Conservation (phyloP, 2,888 invertebrate species). For the Drosophila eohydei region DNA sequence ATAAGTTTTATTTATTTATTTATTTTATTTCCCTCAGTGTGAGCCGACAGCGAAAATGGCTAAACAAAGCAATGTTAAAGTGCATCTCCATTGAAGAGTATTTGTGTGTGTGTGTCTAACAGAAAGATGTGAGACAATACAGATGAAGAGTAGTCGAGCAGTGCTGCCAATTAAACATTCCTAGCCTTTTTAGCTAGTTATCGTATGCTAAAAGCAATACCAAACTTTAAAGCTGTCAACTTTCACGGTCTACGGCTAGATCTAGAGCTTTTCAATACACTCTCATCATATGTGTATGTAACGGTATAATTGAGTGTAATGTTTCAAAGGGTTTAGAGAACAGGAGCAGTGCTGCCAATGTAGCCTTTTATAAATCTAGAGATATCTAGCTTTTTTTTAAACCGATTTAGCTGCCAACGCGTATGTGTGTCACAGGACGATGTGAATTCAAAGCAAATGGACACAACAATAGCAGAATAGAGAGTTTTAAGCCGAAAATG, state of each 20-base stretch:
- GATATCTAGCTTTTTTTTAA: neutral
- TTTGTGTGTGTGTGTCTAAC: neutral
- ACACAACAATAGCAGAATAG: no score
- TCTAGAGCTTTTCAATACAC: neutral
- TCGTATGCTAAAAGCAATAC: neutral
- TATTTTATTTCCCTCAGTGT: constrained; percentile 2
- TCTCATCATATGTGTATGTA: neutral
- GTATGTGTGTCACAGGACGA: no score
- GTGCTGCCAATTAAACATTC: neutral
- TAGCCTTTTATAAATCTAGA: neutral
- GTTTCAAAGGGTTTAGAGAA: neutral
- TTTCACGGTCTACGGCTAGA: neutral
- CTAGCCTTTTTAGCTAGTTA: neutral
- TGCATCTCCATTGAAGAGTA: neutral
- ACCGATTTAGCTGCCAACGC: no score
- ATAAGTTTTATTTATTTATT: constrained; percentile 33
- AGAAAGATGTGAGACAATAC: neutral
- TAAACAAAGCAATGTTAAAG: neutral
- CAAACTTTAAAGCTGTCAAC: neutral
- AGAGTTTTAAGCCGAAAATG: no score
- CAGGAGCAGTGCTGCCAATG: neutral
- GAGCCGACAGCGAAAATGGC: constrained; percentile 1
- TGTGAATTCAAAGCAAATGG: neutral
- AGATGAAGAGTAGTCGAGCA: neutral
- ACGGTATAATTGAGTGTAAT: neutral